Conservation (phyloP, 2,113 vertebrate genomes). For the Neolamprologus longior region DNA sequence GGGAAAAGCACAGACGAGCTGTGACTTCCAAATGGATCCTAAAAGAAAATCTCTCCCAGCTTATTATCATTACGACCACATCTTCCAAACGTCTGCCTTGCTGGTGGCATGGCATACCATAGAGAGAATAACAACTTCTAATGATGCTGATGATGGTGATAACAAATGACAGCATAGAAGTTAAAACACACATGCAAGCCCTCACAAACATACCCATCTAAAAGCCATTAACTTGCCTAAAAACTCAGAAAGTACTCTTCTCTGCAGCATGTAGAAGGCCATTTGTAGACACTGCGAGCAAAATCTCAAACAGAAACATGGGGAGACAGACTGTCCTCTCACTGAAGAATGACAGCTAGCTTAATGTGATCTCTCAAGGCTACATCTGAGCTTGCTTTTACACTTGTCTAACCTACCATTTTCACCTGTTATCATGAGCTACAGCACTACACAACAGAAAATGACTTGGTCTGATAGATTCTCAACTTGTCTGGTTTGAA, state of each 20-base stretch:
- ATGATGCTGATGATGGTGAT: constrained; percentile 4
- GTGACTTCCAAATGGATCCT: constrained; percentile 29
- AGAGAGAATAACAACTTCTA: not conserved
- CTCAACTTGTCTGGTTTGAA: not conserved
- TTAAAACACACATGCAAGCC: not conserved
- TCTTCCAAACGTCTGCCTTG: constrained; percentile 1
- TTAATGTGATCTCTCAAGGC: constrained; percentile 15
- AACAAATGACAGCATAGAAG: constrained; percentile 16
- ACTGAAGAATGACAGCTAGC: not conserved
- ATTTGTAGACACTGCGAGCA: not conserved
- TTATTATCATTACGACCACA: constrained; percentile 22
- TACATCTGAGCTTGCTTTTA: constrained; percentile 1
- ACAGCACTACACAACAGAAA: not conserved
- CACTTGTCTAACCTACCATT: constrained; percentile 2
- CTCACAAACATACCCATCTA: not conserved
- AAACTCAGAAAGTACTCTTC: not conserved
- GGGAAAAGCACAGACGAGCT: not conserved
- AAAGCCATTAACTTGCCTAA: constrained; percentile 4
- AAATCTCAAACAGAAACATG: constrained; percentile 11
- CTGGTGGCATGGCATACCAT: constrained; percentile 6
- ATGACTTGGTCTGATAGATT: not conserved
- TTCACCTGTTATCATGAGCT: not conserved
- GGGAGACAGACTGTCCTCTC: not conserved
- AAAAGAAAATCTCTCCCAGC: constrained; percentile 11
- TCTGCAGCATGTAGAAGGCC: not conserved